Evolutionary conservation across 2,888 invertebrate species (phyloP), one percentile per base, ranked within the genome.

Genomic region (Nomada ferruginata): DNA sequence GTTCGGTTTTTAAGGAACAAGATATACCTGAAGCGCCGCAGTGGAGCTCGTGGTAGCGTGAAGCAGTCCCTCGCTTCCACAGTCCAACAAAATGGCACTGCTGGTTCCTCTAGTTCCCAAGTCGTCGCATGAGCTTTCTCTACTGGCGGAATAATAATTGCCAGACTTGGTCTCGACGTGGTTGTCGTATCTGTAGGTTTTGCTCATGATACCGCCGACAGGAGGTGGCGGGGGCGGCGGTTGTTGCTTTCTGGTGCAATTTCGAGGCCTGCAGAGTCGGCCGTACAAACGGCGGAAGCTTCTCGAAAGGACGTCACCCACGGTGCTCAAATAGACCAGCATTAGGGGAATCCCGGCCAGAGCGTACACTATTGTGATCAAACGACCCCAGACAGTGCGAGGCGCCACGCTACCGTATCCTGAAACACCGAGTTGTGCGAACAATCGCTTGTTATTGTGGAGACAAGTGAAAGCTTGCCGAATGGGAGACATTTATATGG

Each of bases 351-450:
- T 98, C 70, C 98, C 98, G 80, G 97, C 95, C 80, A 97, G 95
- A 0, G 98, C 97, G 94, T 98, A 98, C 77, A 97, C 95, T 85
- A 98, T 96, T n/a, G 98, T 97, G 80, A 96, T 97, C 87, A 97
- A 94, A 89, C 96, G 96, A 44, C 98, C 98, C 95, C 96, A 96
- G 55, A 97, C 95, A 4, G 97, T 97, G 88, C 96, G 95, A 4
- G 98, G 98, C 4, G 97, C 96, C 78, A 97, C 96, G 91, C 97
- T 97, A 57, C 98, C 98, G 91, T 97, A 97, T 84, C 98, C 98
- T 98, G 95, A 2, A 93, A 93, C 85, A 57, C 1, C 5, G 2
- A 11, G 11, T 65, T 23, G 23, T 9, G 15, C 36, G 47, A 5
- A 42, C 29, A 59, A 36, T 47, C 61, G 36, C 5, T 4, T 26